A percentile compares a stretch with the other conserved stretches of the same genome.
These are phyloP conservation scores for Piscicola geometra DNA, from an alignment of 2,888 invertebrate genomes.

Conservation along the genomic window DNA sequence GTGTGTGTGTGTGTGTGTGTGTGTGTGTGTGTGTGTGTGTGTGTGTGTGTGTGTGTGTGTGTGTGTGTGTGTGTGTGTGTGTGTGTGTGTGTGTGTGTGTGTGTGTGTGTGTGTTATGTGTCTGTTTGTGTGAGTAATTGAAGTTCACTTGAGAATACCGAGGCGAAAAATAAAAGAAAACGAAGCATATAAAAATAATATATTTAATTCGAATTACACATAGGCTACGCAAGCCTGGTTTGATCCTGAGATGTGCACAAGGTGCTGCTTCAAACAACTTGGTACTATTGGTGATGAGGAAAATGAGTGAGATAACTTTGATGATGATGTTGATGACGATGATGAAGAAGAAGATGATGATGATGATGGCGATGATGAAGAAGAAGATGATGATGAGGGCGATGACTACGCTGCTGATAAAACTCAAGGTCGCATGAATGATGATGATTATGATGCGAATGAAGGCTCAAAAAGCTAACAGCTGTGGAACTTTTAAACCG, in stretches of 20 bases:
- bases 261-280: too few species aligned
- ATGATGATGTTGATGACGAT: constrained; percentile 2
- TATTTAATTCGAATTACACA: too few species aligned
- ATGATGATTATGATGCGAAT: neutral
- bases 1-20: constrained; percentile 22
- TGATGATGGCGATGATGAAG: neutral
- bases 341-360: neutral
- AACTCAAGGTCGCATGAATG: neutral
- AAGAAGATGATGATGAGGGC: neutral
- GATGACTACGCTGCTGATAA: neutral
- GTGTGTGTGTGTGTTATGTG: neutral
- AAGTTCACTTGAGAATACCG: too few species aligned
- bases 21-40: constrained; percentile 19
- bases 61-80: constrained; percentile 27
- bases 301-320: too few species aligned
- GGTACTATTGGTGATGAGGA: too few species aligned
- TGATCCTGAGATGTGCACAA: too few species aligned
- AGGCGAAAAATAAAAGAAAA: too few species aligned
- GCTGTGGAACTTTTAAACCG: neutral
- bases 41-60: constrained; percentile 6
- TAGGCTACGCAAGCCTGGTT: too few species aligned
- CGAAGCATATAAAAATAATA: too few species aligned
- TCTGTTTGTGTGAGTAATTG: too few species aligned
- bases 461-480: too few species aligned
- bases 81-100: constrained; percentile 12